Conservation (phyloP, 1,140 invertebrate species). For the Trichonephila clavata region DNA sequence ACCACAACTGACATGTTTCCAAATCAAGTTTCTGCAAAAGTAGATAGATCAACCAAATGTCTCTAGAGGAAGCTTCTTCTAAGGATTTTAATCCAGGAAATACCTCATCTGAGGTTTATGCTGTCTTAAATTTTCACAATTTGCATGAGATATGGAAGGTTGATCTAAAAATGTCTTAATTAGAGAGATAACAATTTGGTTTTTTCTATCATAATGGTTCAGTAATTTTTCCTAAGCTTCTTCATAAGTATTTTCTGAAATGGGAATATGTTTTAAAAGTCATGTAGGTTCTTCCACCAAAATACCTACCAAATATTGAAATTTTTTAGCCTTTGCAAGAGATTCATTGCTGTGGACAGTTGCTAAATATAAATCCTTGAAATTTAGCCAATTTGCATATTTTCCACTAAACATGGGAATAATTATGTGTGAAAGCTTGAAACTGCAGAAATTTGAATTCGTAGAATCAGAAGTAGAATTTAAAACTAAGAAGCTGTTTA, state of each 20-base stretch:
- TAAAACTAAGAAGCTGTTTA: not conserved
- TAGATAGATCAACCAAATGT: not conserved
- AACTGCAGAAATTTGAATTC: not conserved
- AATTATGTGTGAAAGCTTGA: not conserved
- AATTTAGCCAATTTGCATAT: not conserved
- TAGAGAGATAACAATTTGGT: not conserved
- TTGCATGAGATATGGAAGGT: not conserved
- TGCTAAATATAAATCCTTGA: not conserved
- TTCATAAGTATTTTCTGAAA: too few relatives aligned
- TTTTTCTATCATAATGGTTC: not conserved
- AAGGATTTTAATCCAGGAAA: not conserved
- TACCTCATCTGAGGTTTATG: not conserved
- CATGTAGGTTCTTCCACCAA: not conserved
- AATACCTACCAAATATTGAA: not conserved
- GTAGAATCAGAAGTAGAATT: not conserved
- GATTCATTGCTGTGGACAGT: not conserved
- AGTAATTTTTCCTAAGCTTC: too few relatives aligned
- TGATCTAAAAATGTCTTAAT: not conserved
- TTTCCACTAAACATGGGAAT: not conserved
- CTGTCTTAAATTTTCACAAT: not conserved
- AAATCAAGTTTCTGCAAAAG: not conserved
- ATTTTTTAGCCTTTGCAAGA: not conserved
- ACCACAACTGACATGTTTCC: accelerated
- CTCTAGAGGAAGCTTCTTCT: not conserved
- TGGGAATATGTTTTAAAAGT: not conserved